Evolutionary conservation across 2,888 invertebrate species (phyloP).

Genomic region (Notocelia uddmanniana): DNA sequence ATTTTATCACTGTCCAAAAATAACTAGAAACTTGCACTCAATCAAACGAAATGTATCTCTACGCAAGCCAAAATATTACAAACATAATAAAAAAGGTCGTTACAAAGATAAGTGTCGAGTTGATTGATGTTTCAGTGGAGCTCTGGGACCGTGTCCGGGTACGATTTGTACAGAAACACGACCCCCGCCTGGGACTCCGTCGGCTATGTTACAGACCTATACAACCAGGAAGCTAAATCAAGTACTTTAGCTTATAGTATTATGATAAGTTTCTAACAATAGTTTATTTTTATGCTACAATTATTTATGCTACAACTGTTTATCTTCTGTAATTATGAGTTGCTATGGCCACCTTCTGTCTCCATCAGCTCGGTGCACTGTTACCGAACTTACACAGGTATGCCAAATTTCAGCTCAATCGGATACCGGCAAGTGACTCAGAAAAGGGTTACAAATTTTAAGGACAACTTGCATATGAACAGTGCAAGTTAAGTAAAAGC

Average conservation of each 20-base stretch:
- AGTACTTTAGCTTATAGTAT: conserved; percentile 67
- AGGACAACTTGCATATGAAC: too few species aligned
- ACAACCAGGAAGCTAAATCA: conserved; percentile 87
- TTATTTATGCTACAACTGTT: too few species aligned
- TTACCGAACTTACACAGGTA: too few species aligned
- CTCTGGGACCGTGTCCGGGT: conserved; percentile 71
- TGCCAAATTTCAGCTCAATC: too few species aligned
- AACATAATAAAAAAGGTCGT: conserved; percentile 19
- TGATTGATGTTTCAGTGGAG: conserved; percentile 58
- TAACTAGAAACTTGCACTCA: not conserved
- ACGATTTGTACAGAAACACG: conserved; percentile 81
- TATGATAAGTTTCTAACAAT: too few species aligned
- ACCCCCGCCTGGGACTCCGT: conserved; percentile 84
- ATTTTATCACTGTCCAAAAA: not conserved
- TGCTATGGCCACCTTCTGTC: too few species aligned
- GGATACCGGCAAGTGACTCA: too few species aligned
- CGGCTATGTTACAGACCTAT: conserved; percentile 89
- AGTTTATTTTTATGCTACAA: too few species aligned
- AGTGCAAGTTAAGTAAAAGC: too few species aligned
- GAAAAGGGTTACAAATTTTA: too few species aligned
- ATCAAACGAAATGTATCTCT: not conserved
- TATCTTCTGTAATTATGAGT: too few species aligned
- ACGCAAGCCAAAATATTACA: not conserved
- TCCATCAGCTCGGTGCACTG: too few species aligned
- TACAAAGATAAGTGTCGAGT: conserved; percentile 21